A percentile compares a stretch with the other conserved stretches of the same genome.
Conservation (phyloP, 30 jellyfish, hydroid and myxozoan species). For the Hydractinia echinata region DNA sequence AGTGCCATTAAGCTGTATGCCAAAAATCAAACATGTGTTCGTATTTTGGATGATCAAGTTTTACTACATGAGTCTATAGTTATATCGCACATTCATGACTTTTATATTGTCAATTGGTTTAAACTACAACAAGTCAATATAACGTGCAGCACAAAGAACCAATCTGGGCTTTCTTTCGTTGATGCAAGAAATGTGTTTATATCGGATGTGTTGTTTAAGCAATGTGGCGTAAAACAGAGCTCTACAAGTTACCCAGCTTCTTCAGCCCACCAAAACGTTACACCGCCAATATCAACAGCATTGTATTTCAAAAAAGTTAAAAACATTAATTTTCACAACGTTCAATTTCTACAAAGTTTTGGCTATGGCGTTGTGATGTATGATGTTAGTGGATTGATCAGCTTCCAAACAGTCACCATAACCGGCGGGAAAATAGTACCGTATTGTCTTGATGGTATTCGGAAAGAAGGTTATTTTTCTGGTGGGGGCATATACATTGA, state of each 20-base stretch:
- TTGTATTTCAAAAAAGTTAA: background rate
- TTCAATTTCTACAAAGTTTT: background rate
- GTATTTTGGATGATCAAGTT: no score
- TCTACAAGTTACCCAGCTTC: background rate
- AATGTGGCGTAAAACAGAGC: background rate
- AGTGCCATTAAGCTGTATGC: no score
- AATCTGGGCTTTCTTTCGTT: no score
- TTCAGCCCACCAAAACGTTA: background rate
- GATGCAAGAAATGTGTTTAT: background rate
- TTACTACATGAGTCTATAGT: no score
- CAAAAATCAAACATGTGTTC: no score
- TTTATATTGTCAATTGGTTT: no score
- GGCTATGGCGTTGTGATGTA: slow-evolving; percentile 22
- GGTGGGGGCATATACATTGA: slow-evolving; percentile 25
- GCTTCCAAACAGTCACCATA: background rate
- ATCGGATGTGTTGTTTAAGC: background rate
- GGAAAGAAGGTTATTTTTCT: background rate
- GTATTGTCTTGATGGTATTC: background rate
- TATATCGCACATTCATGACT: no score
- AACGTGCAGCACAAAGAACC: no score
- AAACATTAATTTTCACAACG: background rate
- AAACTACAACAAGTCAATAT: no score
- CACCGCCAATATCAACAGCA: slow-evolving; percentile 23
- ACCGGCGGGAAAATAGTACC: background rate
- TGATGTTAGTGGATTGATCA: slow-evolving; percentile 9